Conservation (phyloP, 2,797 vertebrate genomes). For the Cuculus canorus region DNA sequence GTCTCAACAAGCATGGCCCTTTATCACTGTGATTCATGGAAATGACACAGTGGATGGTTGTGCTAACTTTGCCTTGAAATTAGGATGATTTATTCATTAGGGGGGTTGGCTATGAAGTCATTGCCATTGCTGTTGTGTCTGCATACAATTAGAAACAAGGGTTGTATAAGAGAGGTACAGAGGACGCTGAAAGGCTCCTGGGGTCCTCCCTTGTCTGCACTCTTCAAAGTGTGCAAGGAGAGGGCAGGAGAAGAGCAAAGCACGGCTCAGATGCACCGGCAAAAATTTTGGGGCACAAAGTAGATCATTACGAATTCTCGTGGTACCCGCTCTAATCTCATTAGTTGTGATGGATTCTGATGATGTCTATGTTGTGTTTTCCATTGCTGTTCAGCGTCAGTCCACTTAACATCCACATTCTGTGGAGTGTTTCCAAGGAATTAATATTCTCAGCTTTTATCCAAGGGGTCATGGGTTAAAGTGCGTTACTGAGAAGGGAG, state of each 20-base stretch:
- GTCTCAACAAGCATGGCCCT: constrained; percentile 6
- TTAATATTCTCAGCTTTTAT: neutral
- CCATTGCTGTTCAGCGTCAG: neutral
- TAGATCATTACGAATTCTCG: constrained; percentile 27
- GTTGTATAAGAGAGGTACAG: neutral
- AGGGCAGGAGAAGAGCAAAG: constrained; percentile 19
- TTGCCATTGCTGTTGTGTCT: neutral
- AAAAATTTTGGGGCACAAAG: neutral
- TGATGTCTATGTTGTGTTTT: neutral
- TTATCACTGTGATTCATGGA: constrained; percentile 3
- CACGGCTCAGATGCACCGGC: neutral
- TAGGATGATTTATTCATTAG: constrained; percentile 9
- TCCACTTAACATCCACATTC: neutral
- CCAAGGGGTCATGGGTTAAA: neutral
- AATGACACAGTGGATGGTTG: neutral
- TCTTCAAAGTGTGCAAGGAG: constrained; percentile 37
- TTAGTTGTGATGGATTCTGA: constrained; percentile 49
- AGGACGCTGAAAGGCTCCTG: neutral
- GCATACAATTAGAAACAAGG: neutral
- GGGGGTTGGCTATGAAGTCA: neutral
- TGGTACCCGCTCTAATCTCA: constrained; percentile 25
- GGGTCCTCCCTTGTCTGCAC: neutral
- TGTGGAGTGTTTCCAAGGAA: neutral
- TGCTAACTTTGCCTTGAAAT: neutral
- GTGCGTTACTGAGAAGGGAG: neutral